Percentiles rank a stretch among this genome's conserved stretches.
phyloP scores from a whole-genome alignment of 2,888 invertebrate species.

The Cyaniris semiargus region DNA sequence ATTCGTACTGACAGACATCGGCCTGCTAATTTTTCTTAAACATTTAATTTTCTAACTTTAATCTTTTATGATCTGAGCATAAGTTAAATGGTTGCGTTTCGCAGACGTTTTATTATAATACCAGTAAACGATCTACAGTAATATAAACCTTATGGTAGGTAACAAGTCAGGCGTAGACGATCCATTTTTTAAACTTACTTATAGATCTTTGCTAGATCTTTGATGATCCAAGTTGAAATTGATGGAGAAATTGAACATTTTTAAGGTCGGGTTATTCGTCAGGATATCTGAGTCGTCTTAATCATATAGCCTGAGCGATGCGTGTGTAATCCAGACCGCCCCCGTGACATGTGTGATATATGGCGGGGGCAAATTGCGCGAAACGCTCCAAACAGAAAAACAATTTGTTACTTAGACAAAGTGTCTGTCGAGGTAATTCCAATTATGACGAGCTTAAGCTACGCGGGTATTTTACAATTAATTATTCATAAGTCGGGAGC shows the following conservation, averaged over 20 bases:
- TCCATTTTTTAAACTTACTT: background rate
- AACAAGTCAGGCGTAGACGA: no score
- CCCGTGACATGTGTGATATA: conserved; percentile 62
- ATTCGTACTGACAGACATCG: no score
- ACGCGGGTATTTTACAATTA: conserved; percentile 2
- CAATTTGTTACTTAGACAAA: conserved; percentile 72
- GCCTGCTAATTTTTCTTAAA: no score
- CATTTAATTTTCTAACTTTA: no score
- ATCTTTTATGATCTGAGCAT: no score
- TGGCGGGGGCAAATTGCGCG: conserved; percentile 68
- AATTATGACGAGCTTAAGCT: conserved; percentile 54
- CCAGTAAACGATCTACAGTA: no score
- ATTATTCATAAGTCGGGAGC: background rate
- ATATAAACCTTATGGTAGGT: no score
- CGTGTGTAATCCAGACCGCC: conserved; percentile 58
- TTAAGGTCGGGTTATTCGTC: background rate
- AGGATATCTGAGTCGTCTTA: conserved; percentile 42
- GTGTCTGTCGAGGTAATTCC: conserved; percentile 55
- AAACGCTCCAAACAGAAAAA: conserved; percentile 58
- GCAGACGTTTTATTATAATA: no score
- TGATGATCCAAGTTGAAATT: background rate
- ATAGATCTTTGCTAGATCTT: background rate
- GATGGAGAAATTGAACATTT: background rate
- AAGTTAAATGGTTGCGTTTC: no score
- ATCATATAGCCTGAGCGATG: conserved; percentile 59